These are phyloP conservation scores for Paramormyrops hopkinsi DNA, from an alignment of 2,797 vertebrate species.

Conservation along the genomic window DNA sequence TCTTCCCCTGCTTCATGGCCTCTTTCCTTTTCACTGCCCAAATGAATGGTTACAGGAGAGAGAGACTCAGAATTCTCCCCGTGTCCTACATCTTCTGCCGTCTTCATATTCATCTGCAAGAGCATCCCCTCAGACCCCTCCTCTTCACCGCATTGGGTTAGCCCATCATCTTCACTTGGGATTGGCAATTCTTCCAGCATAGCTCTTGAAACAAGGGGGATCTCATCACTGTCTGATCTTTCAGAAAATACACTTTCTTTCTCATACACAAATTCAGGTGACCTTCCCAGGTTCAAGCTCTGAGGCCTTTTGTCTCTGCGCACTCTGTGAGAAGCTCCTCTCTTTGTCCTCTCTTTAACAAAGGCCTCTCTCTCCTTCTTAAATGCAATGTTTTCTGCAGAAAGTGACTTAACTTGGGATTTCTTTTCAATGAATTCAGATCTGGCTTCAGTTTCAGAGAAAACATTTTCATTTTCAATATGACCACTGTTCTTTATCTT, in stretches of 20 bases:
- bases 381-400: slow-evolving; percentile 35
- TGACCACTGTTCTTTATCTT: slow-evolving; percentile 12
- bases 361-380: slow-evolving; percentile 30
- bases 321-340: slow-evolving; percentile 40
- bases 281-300: slow-evolving; percentile 62
- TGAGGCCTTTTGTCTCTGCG: slow-evolving; percentile 61
- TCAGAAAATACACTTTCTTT: slow-evolving; percentile 51
- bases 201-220: slow-evolving; percentile 24
- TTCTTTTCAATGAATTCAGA: slow-evolving; percentile 44
- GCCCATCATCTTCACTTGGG: slow-evolving; percentile 21
- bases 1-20: slow-evolving; percentile 36
- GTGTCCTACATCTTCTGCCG: slow-evolving; percentile 18
- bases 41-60: slow-evolving; percentile 14
- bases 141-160: slow-evolving; percentile 22
- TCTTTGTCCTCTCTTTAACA: slow-evolving; percentile 35
- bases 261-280: slow-evolving; percentile 50
- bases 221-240: slow-evolving; percentile 55
- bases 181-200: slow-evolving; percentile 34
- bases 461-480: slow-evolving; percentile 34
- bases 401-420: slow-evolving; percentile 43
- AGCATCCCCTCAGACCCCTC: slow-evolving; percentile 21
- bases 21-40: slow-evolving; percentile 36
- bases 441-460: slow-evolving; percentile 42
- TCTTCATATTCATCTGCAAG: slow-evolving; percentile 37
- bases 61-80: background rate